Percentiles rank a stretch among this genome's conserved stretches.
These are phyloP conservation scores for Morpho achilles DNA, from an alignment of 2,888 invertebrate species.

Conservation along the genomic window DNA sequence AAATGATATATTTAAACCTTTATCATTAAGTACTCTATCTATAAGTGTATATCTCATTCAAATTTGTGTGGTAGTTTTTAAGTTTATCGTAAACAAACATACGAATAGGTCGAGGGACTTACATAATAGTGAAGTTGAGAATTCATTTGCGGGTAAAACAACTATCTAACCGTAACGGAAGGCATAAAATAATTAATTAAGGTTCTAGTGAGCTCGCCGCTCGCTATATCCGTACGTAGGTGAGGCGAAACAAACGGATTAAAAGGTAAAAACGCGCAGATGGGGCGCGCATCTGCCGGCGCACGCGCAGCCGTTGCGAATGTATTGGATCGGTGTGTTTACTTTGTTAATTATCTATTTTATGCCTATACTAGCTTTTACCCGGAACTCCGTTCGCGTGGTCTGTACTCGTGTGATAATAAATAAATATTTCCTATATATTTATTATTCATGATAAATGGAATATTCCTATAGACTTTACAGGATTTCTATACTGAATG, in stretches of 20 bases:
- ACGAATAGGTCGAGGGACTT: too few species aligned
- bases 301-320: slow-evolving; percentile 31
- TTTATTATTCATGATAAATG: too few species aligned
- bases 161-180: slow-evolving; percentile 2
- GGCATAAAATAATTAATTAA: not conserved
- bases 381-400: too few species aligned
- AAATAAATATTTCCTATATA: not conserved
- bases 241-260: slow-evolving; percentile 31
- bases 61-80: too few species aligned
- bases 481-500: too few species aligned
- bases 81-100: too few species aligned
- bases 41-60: too few species aligned
- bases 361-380: not conserved
- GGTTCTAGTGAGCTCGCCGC: not conserved
- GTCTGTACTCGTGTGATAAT: too few species aligned
- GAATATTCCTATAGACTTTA: too few species aligned
- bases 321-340: slow-evolving; percentile 1
- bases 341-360: slow-evolving; percentile 1
- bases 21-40: too few species aligned
- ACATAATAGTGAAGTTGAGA: too few species aligned
- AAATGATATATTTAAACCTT: too few species aligned
- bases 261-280: slow-evolving; percentile 37
- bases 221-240: slow-evolving; percentile 16
- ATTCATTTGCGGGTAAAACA: not conserved
- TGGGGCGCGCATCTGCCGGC: slow-evolving; percentile 43